Conservation (phyloP, 2,113 vertebrate genomes). For the Menidia beryllina region DNA sequence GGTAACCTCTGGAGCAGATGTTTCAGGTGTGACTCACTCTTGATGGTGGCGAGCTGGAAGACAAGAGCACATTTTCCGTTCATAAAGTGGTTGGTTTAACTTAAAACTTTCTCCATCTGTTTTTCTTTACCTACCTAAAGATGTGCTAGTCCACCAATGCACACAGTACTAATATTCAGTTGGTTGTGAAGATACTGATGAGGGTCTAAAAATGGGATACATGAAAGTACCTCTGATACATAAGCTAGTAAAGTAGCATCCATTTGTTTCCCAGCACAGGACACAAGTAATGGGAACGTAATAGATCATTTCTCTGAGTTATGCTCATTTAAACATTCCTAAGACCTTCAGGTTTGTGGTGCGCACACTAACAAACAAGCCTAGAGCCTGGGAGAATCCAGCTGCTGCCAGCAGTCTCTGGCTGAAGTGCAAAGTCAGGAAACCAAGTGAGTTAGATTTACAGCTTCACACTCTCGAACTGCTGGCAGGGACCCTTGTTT, state of each 20-base stretch:
- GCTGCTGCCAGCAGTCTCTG: constrained; percentile 42
- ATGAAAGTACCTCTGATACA: too few species aligned
- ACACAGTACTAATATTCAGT: too few species aligned
- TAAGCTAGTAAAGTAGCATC: too few species aligned
- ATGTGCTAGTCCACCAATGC: too few species aligned
- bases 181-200: too few species aligned
- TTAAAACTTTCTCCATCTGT: too few species aligned
- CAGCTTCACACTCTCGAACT: constrained; percentile 24
- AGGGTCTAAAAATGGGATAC: too few species aligned
- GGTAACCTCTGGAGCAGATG: constrained; percentile 93
- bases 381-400: constrained; percentile 37
- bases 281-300: not conserved
- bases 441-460: constrained; percentile 35
- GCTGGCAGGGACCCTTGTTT: not conserved
- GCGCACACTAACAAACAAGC: constrained; percentile 14
- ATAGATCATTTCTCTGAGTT: not conserved
- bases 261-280: too few species aligned
- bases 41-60: constrained; percentile 91
- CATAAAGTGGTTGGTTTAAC: too few species aligned
- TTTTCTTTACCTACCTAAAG: too few species aligned
- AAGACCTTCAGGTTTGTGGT: too few species aligned
- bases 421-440: constrained; percentile 43
- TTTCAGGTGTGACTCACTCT: constrained; percentile 95
- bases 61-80: not conserved
- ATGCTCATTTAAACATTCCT: not conserved